These are phyloP conservation scores for Pandemis corylana DNA, from an alignment of 2,888 invertebrate genomes.

Conservation along the genomic window DNA sequence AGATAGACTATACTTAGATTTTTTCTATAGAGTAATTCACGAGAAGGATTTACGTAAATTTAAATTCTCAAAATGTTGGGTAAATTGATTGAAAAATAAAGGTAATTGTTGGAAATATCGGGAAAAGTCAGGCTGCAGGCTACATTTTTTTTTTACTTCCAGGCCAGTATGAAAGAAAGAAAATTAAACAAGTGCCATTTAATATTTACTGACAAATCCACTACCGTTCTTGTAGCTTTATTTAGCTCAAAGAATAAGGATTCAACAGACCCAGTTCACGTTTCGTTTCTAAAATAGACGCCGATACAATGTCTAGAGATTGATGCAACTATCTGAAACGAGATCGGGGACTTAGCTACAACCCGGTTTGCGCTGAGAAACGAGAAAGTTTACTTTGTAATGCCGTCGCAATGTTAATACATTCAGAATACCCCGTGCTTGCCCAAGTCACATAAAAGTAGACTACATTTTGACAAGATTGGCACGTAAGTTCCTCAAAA, in stretches of 20 bases:
- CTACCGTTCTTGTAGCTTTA: not conserved
- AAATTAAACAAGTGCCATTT: not conserved
- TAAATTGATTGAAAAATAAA: too few relatives aligned
- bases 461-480: slow-evolving; percentile 5
- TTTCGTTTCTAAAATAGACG: slow-evolving; percentile 61
- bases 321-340: slow-evolving; percentile 78
- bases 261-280: slow-evolving; percentile 56
- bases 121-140: too few relatives aligned
- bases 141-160: too few relatives aligned
- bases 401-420: slow-evolving; percentile 33
- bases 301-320: slow-evolving; percentile 75
- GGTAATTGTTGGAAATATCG: too few relatives aligned
- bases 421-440: slow-evolving; percentile 1
- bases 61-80: too few relatives aligned
- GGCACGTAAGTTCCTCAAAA: not conserved
- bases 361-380: slow-evolving; percentile 32
- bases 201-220: not conserved
- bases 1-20: too few relatives aligned
- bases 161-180: too few relatives aligned
- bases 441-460: not conserved
- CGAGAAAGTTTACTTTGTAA: slow-evolving; percentile 36
- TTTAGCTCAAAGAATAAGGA: slow-evolving; percentile 47
- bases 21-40: too few relatives aligned
- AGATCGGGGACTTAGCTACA: slow-evolving; percentile 66
- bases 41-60: too few relatives aligned